Conservation (phyloP, 2,113 vertebrate species). For the Labrus mixtus region DNA sequence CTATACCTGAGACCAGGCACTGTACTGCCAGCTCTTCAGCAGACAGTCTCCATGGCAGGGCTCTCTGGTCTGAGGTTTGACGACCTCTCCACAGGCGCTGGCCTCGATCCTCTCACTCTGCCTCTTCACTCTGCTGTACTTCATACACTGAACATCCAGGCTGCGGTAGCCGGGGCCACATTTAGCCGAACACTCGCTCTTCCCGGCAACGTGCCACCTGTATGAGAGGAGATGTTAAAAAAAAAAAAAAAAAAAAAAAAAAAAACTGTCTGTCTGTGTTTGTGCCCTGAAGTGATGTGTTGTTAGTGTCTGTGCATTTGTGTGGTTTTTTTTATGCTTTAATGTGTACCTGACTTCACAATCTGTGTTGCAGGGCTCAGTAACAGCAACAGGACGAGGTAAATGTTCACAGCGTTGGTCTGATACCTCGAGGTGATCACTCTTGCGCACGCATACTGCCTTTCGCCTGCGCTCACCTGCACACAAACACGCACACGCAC, state of each 20-base stretch:
- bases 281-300: background rate
- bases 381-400: slow-evolving; percentile 77
- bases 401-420: slow-evolving; percentile 91
- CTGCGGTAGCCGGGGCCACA: slow-evolving; percentile 91
- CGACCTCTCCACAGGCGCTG: slow-evolving; percentile 84
- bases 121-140: slow-evolving; percentile 86
- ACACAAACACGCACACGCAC: slow-evolving; percentile 6
- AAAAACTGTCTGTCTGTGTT: background rate
- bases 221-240: background rate
- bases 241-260: background rate
- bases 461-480: slow-evolving; percentile 85
- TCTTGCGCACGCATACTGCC: slow-evolving; percentile 88
- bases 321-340: slow-evolving; percentile 8
- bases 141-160: slow-evolving; percentile 91
- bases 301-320: background rate
- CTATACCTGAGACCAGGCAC: slow-evolving; percentile 93
- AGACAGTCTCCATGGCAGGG: slow-evolving; percentile 91
- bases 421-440: slow-evolving; percentile 88
- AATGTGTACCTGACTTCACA: slow-evolving; percentile 92
- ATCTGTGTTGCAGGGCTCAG: slow-evolving; percentile 90
- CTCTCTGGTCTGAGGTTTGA: slow-evolving; percentile 89
- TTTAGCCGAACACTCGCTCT: slow-evolving; percentile 91
- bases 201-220: slow-evolving; percentile 92
- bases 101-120: slow-evolving; percentile 85
- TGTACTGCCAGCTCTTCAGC: slow-evolving; percentile 92